Percentiles rank a stretch among this genome's conserved stretches.
Conservation (phyloP, 2,797 vertebrate species). For the Knipowitschia caucasica region DNA sequence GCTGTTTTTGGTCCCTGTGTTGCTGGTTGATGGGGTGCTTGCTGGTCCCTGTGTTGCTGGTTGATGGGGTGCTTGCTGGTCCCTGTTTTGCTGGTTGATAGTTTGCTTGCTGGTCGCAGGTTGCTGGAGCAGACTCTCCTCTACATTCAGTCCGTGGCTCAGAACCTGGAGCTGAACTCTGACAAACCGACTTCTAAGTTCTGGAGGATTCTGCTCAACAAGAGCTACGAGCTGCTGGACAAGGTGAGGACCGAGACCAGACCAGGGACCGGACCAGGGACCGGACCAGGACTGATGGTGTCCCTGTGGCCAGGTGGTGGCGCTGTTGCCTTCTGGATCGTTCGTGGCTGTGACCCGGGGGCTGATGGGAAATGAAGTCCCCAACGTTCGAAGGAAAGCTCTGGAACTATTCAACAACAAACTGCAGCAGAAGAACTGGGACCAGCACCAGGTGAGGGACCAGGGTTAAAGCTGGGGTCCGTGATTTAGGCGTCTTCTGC, state of each 20-base stretch:
- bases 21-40: too few species aligned
- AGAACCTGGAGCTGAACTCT: conserved; percentile 82
- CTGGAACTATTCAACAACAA: conserved; percentile 96
- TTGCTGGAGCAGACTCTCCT: conserved; percentile 86
- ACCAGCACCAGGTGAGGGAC: conserved; percentile 82
- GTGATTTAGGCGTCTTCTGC: neutral
- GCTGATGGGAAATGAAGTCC: conserved; percentile 83
- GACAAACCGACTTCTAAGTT: conserved; percentile 89
- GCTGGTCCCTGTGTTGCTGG: too few species aligned
- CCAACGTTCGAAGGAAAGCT: conserved; percentile 89
- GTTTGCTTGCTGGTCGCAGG: conserved; percentile 60
- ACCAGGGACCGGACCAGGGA: neutral
- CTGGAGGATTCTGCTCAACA: conserved; percentile 92
- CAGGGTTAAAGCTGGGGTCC: too few species aligned
- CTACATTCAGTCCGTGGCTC: conserved; percentile 85
- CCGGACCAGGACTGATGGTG: neutral
- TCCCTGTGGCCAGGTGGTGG: conserved; percentile 83
- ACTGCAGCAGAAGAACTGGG: conserved; percentile 85
- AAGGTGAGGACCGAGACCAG: conserved; percentile 74
- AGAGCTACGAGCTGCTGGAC: conserved; percentile 89
- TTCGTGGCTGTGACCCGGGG: conserved; percentile 89
- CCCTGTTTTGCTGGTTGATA: too few species aligned
- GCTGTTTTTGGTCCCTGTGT: neutral
- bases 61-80: too few species aligned
- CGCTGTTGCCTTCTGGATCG: conserved; percentile 86